These are phyloP conservation scores for Triplophysa tibetana DNA, from an alignment of 2,113 vertebrate species.

Conservation along the genomic window DNA sequence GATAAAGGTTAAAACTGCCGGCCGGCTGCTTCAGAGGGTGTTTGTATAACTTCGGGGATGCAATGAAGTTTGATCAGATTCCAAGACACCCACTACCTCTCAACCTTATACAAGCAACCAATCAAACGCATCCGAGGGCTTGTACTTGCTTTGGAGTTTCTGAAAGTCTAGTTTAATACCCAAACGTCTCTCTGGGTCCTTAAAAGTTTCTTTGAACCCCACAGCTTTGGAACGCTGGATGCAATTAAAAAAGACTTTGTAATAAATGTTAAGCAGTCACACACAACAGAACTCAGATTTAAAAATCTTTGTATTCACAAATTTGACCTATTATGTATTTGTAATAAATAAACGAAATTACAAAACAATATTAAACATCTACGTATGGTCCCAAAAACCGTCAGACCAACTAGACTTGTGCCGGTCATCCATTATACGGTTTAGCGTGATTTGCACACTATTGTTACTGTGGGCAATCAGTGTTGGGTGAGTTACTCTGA, in stretches of 20 bases:
- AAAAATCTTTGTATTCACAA: too few relatives aligned
- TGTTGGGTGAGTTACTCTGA: too few relatives aligned
- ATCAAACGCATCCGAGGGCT: not conserved
- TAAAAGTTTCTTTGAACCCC: constrained; percentile 1
- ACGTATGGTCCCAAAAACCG: too few relatives aligned
- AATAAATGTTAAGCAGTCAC: not conserved
- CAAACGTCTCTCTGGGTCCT: not conserved
- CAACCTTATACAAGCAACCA: constrained; percentile 1
- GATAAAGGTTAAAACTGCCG: constrained; percentile 43
- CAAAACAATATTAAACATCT: too few relatives aligned
- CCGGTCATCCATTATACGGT: too few relatives aligned
- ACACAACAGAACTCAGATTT: too few relatives aligned
- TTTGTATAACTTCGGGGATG: constrained; percentile 55
- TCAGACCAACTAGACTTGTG: too few relatives aligned
- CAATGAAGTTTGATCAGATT: constrained; percentile 49
- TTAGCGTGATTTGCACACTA: too few relatives aligned
- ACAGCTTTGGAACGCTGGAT: not conserved
- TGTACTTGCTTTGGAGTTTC: constrained; percentile 9
- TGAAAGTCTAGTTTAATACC: not conserved
- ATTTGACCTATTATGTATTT: too few relatives aligned
- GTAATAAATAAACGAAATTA: too few relatives aligned
- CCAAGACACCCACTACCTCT: constrained; percentile 22
- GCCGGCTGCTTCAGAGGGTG: constrained; percentile 43
- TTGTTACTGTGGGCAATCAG: too few relatives aligned
- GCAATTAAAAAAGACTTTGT: constrained; percentile 27